Conservation (phyloP, 2,797 vertebrate genomes). For the Platalea minor region DNA sequence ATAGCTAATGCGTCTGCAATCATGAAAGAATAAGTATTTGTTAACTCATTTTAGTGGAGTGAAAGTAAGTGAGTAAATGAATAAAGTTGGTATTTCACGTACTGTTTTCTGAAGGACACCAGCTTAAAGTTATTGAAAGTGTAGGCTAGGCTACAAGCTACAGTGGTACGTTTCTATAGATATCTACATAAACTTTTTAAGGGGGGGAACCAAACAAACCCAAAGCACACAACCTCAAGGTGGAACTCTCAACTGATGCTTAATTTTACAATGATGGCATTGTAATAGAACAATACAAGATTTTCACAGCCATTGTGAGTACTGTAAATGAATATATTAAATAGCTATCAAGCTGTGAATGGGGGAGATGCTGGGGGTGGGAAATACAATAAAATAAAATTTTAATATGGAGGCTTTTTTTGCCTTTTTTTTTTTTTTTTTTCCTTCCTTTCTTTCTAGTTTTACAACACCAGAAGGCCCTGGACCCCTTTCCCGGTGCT, state of each 20-base stretch:
- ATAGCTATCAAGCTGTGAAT: not conserved
- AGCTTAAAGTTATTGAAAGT: not conserved
- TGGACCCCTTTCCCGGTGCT: slow-evolving; percentile 75
- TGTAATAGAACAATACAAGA: not conserved
- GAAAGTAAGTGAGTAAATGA: not conserved
- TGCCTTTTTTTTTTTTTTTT: not conserved
- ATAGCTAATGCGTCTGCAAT: not conserved
- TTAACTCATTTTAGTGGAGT: not conserved
- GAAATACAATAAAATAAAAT: not conserved
- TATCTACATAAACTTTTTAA: not conserved
- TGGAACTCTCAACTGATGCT: not conserved
- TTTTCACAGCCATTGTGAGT: not conserved
- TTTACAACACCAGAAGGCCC: slow-evolving; percentile 87
- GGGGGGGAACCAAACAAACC: too few relatives aligned
- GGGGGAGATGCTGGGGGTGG: not conserved
- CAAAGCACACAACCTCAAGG: not conserved
- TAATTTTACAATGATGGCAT: not conserved
- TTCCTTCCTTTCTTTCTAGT: slow-evolving; percentile 58
- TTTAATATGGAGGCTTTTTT: not conserved
- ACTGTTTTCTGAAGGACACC: not conserved
- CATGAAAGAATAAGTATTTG: not conserved
- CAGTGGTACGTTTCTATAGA: not conserved
- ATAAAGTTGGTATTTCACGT: not conserved
- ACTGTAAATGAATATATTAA: not conserved
- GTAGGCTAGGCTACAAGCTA: not conserved